Evolutionary conservation across 64 coral and sea anemone genomes (phyloP).

Genomic region (Stylophora pistillata): DNA sequence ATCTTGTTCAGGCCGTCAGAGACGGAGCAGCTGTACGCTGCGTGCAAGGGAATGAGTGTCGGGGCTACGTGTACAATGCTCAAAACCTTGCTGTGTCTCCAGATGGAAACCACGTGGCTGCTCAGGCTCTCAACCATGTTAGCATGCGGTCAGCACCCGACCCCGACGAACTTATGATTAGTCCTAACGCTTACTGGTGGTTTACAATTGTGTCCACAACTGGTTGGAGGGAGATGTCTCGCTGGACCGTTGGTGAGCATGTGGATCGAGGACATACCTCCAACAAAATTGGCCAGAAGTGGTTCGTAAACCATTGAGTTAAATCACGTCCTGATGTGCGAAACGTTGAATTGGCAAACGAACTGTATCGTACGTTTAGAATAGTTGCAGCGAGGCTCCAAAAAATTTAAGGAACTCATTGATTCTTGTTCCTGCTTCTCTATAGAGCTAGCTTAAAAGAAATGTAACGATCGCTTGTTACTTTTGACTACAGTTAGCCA

Average conservation of each 20-base stretch:
- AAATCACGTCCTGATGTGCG: no score
- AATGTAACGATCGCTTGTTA: no score
- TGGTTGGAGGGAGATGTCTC: slow-evolving; percentile 76
- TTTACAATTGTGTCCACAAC: slow-evolving; percentile 74
- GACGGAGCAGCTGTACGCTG: slow-evolving; percentile 73
- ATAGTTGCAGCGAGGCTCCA: no score
- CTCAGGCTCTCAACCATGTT: slow-evolving; percentile 64
- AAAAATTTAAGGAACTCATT: no score
- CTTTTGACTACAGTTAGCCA: no score
- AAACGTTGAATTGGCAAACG: no score
- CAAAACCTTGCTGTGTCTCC: slow-evolving; percentile 77
- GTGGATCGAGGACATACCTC: slow-evolving; percentile 62
- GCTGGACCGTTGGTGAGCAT: slow-evolving; percentile 84
- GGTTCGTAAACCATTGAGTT: slow-evolving; percentile 72
- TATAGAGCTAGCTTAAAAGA: no score
- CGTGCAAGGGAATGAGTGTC: slow-evolving; percentile 51
- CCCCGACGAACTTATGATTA: slow-evolving; percentile 43
- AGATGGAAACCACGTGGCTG: slow-evolving; percentile 59
- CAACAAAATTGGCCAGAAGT: slow-evolving; percentile 64
- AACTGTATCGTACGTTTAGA: no score
- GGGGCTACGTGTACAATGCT: slow-evolving; percentile 65
- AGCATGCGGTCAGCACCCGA: slow-evolving; percentile 62
- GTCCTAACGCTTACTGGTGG: slow-evolving; percentile 80
- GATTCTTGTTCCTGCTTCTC: no score
- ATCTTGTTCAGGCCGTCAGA: slow-evolving; percentile 57